Percentiles rank a stretch among this genome's conserved stretches.
Evolutionary conservation across 2,888 invertebrate genomes (phyloP).

Genomic region (Dryobota labecula): DNA sequence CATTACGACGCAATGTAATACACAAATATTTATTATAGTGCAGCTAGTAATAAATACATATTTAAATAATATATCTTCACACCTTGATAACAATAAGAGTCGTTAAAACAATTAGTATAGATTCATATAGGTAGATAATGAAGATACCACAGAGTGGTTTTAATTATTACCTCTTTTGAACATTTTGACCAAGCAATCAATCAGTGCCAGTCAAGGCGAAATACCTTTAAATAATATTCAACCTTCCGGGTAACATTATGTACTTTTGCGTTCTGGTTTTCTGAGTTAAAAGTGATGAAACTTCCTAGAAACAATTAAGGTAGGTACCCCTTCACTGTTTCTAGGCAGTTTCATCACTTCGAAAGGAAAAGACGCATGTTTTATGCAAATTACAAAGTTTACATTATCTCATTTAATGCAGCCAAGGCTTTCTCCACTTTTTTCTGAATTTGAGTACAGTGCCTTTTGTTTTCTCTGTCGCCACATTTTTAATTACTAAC

Average conservation of each 20-base stretch:
- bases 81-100: slow-evolving; percentile 1
- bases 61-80: neutral
- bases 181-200: slow-evolving; percentile 26
- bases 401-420: neutral
- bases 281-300: neutral
- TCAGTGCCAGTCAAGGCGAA: slow-evolving; percentile 19
- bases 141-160: slow-evolving; percentile 16
- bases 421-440: neutral
- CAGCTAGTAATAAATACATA: neutral
- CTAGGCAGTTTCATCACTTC: too few relatives aligned
- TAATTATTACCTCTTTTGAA: slow-evolving; percentile 26
- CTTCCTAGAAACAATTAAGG: too few relatives aligned
- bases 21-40: too few relatives aligned
- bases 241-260: slow-evolving; percentile 10
- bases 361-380: neutral
- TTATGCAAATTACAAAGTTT: neutral
- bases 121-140: slow-evolving; percentile 26
- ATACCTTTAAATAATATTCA: neutral
- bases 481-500: too few relatives aligned
- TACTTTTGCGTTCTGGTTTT: slow-evolving; percentile 10
- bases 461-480: too few relatives aligned
- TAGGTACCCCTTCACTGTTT: too few relatives aligned
- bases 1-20: too few relatives aligned
- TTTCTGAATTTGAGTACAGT: neutral
- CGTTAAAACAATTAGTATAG: slow-evolving; percentile 21